phyloP scores from a whole-genome alignment of 2,888 invertebrate genomes.

The Eristalis intricaria region DNA sequence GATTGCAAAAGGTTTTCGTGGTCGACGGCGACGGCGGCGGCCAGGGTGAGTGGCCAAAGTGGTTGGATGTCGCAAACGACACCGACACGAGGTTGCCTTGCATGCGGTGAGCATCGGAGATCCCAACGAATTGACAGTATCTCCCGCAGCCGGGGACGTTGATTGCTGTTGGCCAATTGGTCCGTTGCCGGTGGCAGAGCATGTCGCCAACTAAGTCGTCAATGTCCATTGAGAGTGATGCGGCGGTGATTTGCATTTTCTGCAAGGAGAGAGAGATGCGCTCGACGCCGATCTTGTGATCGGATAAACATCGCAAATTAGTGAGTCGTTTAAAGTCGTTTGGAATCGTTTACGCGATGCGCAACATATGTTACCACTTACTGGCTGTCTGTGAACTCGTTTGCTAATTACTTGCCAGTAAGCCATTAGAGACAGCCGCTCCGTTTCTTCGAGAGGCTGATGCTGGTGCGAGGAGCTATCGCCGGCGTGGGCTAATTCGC shows the following conservation, averaged over 20 bases:
- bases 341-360: background rate
- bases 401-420: background rate
- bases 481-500: conserved; percentile 25
- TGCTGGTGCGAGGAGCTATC: background rate
- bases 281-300: background rate
- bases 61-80: background rate
- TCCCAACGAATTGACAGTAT: too few species aligned
- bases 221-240: background rate
- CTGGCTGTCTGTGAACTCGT: background rate
- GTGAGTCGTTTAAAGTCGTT: background rate
- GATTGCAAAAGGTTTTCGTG: background rate
- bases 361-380: background rate
- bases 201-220: background rate
- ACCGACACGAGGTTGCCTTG: too few species aligned
- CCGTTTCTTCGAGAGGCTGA: background rate
- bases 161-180: background rate
- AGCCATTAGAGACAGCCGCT: background rate
- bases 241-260: background rate
- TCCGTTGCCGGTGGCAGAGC: background rate
- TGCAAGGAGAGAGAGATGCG: background rate
- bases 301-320: background rate
- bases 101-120: too few species aligned
- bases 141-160: background rate
- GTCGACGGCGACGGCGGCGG: background rate
- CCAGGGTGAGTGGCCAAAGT: background rate